A percentile compares a stretch with the other conserved stretches of the same genome.
Conservation (phyloP, 2,888 invertebrate genomes). For the Yponomeuta evonymella region DNA sequence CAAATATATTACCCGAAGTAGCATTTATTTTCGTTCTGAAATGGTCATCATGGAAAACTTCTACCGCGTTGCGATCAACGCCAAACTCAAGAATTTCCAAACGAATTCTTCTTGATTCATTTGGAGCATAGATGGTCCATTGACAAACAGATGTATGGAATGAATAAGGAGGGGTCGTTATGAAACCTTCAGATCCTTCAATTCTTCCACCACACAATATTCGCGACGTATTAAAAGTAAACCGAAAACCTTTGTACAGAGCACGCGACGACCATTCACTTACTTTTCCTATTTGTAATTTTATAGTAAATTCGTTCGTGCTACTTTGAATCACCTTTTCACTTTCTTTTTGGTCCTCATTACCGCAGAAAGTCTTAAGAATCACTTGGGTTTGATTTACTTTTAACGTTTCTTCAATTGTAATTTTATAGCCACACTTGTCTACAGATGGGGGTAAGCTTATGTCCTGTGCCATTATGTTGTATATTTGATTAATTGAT, state of each 20-base stretch:
- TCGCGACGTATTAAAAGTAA: slow-evolving; percentile 76
- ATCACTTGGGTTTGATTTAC: slow-evolving; percentile 39
- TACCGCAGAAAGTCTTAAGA: slow-evolving; percentile 44
- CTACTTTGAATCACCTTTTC: slow-evolving; percentile 31
- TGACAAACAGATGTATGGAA: slow-evolving; percentile 52
- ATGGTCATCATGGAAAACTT: slow-evolving; percentile 74
- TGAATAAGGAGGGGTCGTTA: slow-evolving; percentile 84
- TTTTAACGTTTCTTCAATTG: slow-evolving; percentile 46
- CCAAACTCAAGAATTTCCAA: slow-evolving; percentile 70
- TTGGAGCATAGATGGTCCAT: slow-evolving; percentile 52
- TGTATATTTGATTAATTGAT: slow-evolving; percentile 34
- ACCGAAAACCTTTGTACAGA: slow-evolving; percentile 72
- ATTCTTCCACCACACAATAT: slow-evolving; percentile 80
- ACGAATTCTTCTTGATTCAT: slow-evolving; percentile 51
- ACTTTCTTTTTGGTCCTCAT: slow-evolving; percentile 25
- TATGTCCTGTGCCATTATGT: slow-evolving; percentile 40
- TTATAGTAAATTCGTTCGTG: slow-evolving; percentile 48
- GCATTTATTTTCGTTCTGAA: slow-evolving; percentile 52
- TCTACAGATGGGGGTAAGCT: slow-evolving; percentile 44
- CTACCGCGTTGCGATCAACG: slow-evolving; percentile 41
- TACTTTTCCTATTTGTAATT: slow-evolving; percentile 46
- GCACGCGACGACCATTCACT: slow-evolving; percentile 42
- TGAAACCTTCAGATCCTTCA: slow-evolving; percentile 78
- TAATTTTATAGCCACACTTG: slow-evolving; percentile 50
- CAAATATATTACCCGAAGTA: slow-evolving; percentile 50